Evolutionary conservation across 2,797 vertebrate genomes (phyloP).

Genomic region (Malurus splendens): DNA sequence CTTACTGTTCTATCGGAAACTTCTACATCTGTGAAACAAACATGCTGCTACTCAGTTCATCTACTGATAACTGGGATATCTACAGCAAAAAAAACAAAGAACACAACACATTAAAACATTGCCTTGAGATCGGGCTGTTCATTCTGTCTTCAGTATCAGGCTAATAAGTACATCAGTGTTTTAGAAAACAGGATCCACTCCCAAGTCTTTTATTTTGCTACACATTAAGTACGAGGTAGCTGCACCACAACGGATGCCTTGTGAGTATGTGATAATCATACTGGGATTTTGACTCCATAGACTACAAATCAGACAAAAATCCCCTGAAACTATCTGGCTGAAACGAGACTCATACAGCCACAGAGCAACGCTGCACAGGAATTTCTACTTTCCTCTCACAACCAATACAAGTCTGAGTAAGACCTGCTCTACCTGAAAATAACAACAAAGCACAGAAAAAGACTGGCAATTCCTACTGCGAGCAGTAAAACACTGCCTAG

Average conservation of each 20-base stretch:
- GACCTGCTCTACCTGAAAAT: conserved; percentile 7
- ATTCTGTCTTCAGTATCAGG: conserved; percentile 38
- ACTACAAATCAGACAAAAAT: conserved; percentile 1
- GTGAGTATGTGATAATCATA: not conserved
- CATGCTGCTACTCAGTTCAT: conserved; percentile 82
- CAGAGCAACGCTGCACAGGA: not conserved
- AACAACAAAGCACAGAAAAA: not conserved
- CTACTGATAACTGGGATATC: conserved; percentile 80
- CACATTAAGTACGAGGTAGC: not conserved
- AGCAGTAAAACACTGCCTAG: conserved; percentile 19
- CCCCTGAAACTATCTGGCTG: not conserved
- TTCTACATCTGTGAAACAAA: conserved; percentile 82
- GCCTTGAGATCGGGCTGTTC: not conserved
- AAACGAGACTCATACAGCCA: conserved; percentile 15
- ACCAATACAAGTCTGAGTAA: not conserved
- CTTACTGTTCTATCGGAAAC: conserved; percentile 75
- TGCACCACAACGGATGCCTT: not conserved
- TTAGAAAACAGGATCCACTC: conserved; percentile 17
- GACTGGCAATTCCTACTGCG: not conserved
- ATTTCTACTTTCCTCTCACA: not conserved
- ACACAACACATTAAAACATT: conserved; percentile 71
- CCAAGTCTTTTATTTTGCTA: not conserved
- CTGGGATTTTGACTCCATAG: not conserved
- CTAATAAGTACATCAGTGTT: conserved; percentile 8
- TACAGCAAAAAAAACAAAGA: conserved; percentile 69